Conservation (phyloP, 2,797 vertebrate genomes). For the Tolypeutes matacus region DNA sequence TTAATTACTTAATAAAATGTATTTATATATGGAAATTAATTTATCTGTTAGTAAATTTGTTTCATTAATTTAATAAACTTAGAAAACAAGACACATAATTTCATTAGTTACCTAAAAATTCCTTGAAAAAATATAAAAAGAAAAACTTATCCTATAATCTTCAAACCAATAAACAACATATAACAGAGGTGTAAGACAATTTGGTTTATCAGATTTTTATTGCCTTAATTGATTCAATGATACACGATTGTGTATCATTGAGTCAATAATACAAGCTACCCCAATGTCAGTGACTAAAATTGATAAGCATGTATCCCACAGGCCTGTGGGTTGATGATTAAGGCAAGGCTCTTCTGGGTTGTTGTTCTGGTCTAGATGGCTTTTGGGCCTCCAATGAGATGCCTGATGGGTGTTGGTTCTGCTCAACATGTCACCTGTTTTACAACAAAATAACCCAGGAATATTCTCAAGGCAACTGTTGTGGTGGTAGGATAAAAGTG, state of each 20-base stretch:
- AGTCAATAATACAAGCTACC: not conserved
- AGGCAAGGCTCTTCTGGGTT: not conserved
- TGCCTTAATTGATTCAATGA: not conserved
- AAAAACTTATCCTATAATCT: conserved; percentile 61
- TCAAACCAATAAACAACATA: conserved; percentile 35
- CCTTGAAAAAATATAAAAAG: conserved; percentile 54
- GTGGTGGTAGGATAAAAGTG: not conserved
- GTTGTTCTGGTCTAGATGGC: not conserved
- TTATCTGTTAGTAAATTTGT: conserved; percentile 75
- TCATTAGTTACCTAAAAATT: not conserved
- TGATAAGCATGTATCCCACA: not conserved
- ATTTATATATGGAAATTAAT: conserved; percentile 80
- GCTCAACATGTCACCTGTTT: not conserved
- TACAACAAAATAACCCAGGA: not conserved
- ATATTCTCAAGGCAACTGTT: not conserved
- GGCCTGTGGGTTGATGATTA: not conserved
- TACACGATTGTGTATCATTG: not conserved
- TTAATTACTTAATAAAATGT: conserved; percentile 76
- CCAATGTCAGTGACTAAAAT: not conserved
- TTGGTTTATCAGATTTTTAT: not conserved
- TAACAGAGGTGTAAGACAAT: not conserved
- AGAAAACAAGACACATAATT: not conserved
- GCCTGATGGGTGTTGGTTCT: not conserved
- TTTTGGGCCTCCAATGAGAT: not conserved
- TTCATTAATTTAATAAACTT: conserved; percentile 74